A percentile compares a stretch with the other conserved stretches of the same genome.
phyloP scores from a whole-genome alignment of 2,797 vertebrate species.

The Catharus ustulatus region DNA sequence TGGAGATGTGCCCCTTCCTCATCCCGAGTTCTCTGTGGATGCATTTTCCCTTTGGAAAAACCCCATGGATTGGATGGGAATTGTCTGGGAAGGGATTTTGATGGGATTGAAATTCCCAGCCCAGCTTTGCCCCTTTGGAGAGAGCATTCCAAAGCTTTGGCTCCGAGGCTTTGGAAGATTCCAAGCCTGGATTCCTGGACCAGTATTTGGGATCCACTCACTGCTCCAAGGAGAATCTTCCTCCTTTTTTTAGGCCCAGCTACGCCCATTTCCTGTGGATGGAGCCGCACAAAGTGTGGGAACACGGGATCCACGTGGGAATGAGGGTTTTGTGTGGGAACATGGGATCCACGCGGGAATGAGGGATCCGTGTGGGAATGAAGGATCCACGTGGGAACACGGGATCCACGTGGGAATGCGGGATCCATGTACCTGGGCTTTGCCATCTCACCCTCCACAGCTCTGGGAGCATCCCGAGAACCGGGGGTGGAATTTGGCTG shows the following conservation, averaged over 20 bases:
- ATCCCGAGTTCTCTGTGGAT: accelerated
- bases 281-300: not conserved
- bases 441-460: not conserved
- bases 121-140: not conserved
- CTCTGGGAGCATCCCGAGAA: not conserved
- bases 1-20: not conserved
- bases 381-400: accelerated
- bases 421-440: not conserved
- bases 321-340: not conserved
- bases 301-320: not conserved
- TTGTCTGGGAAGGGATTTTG: not conserved
- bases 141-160: not conserved
- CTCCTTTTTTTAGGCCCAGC: not conserved
- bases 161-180: not conserved
- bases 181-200: not conserved
- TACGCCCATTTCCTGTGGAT: not conserved
- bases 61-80: not conserved
- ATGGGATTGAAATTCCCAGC: not conserved
- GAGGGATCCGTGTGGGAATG: accelerated
- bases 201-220: not conserved
- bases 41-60: accelerated
- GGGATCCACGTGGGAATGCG: not conserved
- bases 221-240: not conserved
- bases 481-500: not conserved
- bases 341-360: no score